Conservation (phyloP, 1,140 invertebrate species). For the Rhagoletis zephyria region DNA sequence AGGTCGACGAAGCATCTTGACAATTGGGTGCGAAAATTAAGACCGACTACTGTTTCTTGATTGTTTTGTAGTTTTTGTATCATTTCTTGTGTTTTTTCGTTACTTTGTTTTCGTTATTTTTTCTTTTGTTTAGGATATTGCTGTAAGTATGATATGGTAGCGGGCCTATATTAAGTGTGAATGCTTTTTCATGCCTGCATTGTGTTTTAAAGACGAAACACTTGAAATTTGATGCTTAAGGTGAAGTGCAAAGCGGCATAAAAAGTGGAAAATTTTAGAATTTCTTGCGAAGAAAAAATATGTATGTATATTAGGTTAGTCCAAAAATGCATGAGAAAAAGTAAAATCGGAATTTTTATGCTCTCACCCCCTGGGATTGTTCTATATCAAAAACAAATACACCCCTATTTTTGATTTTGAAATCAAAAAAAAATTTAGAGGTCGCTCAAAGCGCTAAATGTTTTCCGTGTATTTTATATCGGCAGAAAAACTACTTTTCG, state of each 20-base stretch:
- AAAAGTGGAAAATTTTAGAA: background rate
- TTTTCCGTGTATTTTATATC: too few species aligned
- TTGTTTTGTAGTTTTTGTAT: background rate
- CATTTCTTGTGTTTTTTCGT: background rate
- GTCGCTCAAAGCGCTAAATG: too few species aligned
- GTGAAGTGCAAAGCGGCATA: background rate
- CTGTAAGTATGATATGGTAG: background rate
- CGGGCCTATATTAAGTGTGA: slow-evolving; percentile 34
- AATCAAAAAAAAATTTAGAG: too few species aligned
- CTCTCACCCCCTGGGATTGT: too few species aligned
- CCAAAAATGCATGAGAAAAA: too few species aligned
- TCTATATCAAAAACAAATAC: too few species aligned
- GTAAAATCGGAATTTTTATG: too few species aligned
- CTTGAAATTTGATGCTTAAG: slow-evolving; percentile 43
- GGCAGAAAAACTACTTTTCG: too few species aligned
- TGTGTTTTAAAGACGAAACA: background rate
- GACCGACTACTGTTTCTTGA: background rate
- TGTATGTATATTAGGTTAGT: too few species aligned
- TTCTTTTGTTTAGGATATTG: background rate
- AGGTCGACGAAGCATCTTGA: background rate
- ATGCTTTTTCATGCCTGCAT: background rate
- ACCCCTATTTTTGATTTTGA: too few species aligned
- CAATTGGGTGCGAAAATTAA: slow-evolving; percentile 37
- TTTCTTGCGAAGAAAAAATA: background rate
- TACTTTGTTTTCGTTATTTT: background rate